These are phyloP conservation scores for Pteromalus puparum DNA, from an alignment of 1,140 invertebrate species.

Conservation along the genomic window DNA sequence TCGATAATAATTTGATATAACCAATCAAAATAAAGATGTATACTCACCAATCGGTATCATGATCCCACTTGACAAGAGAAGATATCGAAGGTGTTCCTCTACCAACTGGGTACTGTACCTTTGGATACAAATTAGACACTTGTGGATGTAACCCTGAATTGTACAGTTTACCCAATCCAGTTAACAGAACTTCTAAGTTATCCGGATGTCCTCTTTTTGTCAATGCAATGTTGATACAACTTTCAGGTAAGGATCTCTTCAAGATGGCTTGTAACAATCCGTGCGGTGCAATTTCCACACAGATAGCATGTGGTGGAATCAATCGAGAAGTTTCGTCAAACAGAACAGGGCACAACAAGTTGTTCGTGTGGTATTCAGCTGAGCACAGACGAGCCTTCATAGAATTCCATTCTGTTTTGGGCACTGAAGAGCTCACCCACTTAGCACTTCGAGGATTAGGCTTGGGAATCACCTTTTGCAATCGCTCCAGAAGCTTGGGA, in stretches of 20 bases:
- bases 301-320: constrained; percentile 85
- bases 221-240: constrained; percentile 83
- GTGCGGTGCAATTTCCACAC: constrained; percentile 85
- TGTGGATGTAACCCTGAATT: constrained; percentile 75
- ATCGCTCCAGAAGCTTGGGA: constrained; percentile 80
- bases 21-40: constrained; percentile 46
- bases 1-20: not conserved
- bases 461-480: constrained; percentile 79
- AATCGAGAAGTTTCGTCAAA: constrained; percentile 87
- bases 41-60: constrained; percentile 82
- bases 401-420: constrained; percentile 82
- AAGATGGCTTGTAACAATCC: constrained; percentile 66
- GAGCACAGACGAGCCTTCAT: constrained; percentile 82
- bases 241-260: constrained; percentile 36
- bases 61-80: constrained; percentile 84
- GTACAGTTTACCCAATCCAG: constrained; percentile 82
- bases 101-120: constrained; percentile 81
- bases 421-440: constrained; percentile 90
- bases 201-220: constrained; percentile 83
- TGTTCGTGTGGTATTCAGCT: constrained; percentile 93
- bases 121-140: constrained; percentile 77
- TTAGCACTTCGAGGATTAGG: constrained; percentile 81
- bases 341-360: constrained; percentile 86
- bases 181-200: constrained; percentile 81
- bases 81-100: constrained; percentile 80